Evolutionary conservation across 35 echinoderm and acorn worm species (phyloP).

Genomic region (Ophiothrix spiculata): DNA sequence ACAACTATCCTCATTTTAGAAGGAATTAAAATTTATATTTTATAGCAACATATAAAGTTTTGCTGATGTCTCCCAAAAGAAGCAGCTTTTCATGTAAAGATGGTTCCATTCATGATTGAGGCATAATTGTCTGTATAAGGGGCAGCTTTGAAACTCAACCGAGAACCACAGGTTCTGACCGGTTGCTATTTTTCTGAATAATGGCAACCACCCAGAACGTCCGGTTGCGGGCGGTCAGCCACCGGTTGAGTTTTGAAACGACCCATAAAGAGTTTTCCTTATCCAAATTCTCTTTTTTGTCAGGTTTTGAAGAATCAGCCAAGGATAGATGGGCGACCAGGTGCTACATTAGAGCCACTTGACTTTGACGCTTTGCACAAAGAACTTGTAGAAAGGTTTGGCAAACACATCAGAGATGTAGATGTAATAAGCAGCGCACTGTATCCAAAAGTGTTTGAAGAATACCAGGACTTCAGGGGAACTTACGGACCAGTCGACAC

Average conservation of each 20-base stretch:
- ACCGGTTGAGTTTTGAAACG: too few species aligned
- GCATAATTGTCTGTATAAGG: too few species aligned
- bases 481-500: conserved; percentile 77
- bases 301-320: conserved; percentile 64
- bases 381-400: conserved; percentile 77
- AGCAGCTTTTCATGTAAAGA: too few species aligned
- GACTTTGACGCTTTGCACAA: conserved; percentile 70
- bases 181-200: too few species aligned
- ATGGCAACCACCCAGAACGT: too few species aligned
- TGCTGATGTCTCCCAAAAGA: too few species aligned
- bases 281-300: not conserved
- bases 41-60: too few species aligned
- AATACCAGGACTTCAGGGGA: conserved; percentile 75
- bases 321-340: conserved; percentile 75
- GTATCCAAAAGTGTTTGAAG: conserved; percentile 96
- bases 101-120: too few species aligned
- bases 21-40: too few species aligned
- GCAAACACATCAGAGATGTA: conserved; percentile 38
- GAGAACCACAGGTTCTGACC: not conserved
- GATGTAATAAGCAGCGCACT: conserved; percentile 91
- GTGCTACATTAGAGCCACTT: conserved; percentile 55
- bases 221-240: too few species aligned
- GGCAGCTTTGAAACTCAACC: not conserved
- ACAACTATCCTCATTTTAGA: too few species aligned
- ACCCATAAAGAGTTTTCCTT: not conserved